Percentiles rank a stretch among this genome's conserved stretches.
Conservation (phyloP, 1,140 invertebrate genomes). For the Bemisia tabaci region DNA sequence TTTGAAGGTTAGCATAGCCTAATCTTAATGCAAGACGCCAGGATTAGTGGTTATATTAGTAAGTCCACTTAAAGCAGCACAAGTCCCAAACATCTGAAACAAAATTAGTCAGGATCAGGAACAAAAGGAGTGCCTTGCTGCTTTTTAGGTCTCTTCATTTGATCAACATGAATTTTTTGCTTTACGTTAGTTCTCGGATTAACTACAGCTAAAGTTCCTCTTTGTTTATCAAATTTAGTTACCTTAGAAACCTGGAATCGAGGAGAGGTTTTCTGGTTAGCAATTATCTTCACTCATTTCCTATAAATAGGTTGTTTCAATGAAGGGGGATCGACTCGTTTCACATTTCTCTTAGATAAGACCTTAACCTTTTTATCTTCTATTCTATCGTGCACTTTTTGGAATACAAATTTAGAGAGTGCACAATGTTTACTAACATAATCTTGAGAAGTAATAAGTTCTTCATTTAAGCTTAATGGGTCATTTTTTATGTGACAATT, state of each 20-base stretch:
- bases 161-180: not conserved
- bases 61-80: not conserved
- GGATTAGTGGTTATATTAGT: not conserved
- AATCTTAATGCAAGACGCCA: not conserved
- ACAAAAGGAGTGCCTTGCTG: not conserved
- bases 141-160: not conserved
- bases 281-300: not conserved
- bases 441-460: not conserved
- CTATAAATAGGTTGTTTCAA: not conserved
- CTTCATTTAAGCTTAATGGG: not conserved
- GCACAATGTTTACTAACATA: not conserved
- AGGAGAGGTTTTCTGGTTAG: not conserved
- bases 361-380: not conserved
- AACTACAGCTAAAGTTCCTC: not conserved
- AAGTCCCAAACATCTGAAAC: not conserved
- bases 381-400: not conserved
- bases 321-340: not conserved
- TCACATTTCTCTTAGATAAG: not conserved
- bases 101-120: not conserved
- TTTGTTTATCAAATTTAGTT: not conserved
- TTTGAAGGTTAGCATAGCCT: not conserved
- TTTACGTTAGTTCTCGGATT: not conserved
- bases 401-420: not conserved
- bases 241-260: not conserved
- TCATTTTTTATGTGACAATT: not conserved